Evolutionary conservation across 2,113 vertebrate genomes (phyloP), one percentile per base, ranked within the genome.

Genomic region (Serinus canaria): DNA sequence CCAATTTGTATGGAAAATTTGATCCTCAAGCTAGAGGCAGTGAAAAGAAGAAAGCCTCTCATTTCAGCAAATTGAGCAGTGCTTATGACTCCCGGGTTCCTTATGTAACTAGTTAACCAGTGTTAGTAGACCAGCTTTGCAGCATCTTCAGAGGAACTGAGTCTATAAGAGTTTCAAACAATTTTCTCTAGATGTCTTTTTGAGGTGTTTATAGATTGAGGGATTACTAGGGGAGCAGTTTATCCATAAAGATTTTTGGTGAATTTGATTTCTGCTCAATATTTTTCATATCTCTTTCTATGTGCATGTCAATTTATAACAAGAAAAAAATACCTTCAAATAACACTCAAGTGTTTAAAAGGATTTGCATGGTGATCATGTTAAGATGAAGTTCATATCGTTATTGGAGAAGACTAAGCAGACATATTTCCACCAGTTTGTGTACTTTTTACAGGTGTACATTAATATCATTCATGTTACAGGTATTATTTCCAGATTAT

Each of bases 1-100:
- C 82, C 90, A 92, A 91, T 93, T 96, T 75, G 59, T 81, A 59
- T 66, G 87, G 90, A 96, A 95, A 95, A 94, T 77, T n/a, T 94
- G 68, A 93, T 94, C 92, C 67, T 92, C 33, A 49, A 10, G 59
- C 62, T 75, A 96, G 69, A 73, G 41, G 59, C 68, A 92, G 49
- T 49, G 76, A 94, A 96, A 94, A 80, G 88, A 96, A 88, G 78
- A 83, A 95, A 95, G 68, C 30, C 14, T 84, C 44, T 74, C 3
- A 1, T 67, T 94, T 78, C 75, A 88, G 62, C 84, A 70, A 87
- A 86, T 5, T 72, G 41, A 95, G n/a, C 64, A 16, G n/a, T 31
- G 35, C 87, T 94, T 75, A 33, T 66, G 82, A 59, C 67, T 91
- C 79, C 67, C 41, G 0, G 0, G 30, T 77, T 89, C 79, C 75